phyloP scores from a whole-genome alignment of 2,888 invertebrate genomes.

The Caenorhabditis drosophilae region DNA sequence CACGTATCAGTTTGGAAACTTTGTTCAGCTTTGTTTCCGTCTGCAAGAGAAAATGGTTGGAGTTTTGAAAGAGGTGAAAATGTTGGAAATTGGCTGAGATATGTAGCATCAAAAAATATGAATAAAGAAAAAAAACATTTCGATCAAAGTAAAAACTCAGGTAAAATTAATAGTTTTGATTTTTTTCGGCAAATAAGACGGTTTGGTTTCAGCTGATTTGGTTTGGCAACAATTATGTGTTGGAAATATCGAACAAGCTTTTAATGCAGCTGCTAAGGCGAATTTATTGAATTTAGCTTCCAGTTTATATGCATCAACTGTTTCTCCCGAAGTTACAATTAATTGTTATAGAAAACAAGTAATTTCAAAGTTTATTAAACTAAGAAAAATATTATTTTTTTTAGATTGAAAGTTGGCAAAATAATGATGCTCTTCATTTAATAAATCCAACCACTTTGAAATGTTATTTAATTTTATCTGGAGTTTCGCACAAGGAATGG shows the following conservation, averaged over 20 bases:
- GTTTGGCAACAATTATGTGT: conserved; percentile 41
- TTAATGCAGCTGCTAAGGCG: conserved; percentile 23
- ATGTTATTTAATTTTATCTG: conserved; percentile 48
- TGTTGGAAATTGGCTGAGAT: conserved; percentile 45
- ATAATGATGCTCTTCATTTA: conserved; percentile 20
- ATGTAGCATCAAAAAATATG: conserved; percentile 10
- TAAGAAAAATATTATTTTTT: background rate
- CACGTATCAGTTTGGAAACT: conserved; percentile 47
- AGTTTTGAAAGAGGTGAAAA: conserved; percentile 37
- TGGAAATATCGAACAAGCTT: conserved; percentile 39
- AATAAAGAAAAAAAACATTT: no score
- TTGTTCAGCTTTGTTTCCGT: conserved; percentile 41
- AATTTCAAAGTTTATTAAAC: background rate
- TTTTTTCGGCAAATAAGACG: no score
- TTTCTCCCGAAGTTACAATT: conserved; percentile 37
- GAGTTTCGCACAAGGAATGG: conserved; percentile 27
- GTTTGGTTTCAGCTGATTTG: background rate
- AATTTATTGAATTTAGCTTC: conserved; percentile 31
- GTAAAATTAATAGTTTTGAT: no score
- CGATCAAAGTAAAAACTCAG: background rate
- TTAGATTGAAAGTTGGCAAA: conserved; percentile 39
- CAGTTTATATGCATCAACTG: conserved; percentile 29
- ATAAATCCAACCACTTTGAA: conserved; percentile 31
- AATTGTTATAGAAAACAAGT: conserved; percentile 16
- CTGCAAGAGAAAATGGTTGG: conserved; percentile 35